phyloP scores from a whole-genome alignment of 2,888 invertebrate genomes.

The Lysandra coridon region DNA sequence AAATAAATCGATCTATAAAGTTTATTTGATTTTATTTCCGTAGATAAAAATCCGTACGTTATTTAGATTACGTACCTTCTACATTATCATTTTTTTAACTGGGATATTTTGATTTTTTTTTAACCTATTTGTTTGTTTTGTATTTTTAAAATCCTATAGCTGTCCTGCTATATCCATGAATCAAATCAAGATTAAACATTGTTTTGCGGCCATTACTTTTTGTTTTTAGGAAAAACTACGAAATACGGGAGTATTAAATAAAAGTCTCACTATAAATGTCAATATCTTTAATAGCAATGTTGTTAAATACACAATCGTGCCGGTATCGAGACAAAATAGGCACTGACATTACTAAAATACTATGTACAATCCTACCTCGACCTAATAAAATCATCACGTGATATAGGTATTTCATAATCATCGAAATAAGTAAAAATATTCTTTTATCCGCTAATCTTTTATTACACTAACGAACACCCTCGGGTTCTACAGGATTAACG shows the following conservation, averaged over 20 bases:
- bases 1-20: slow-evolving; percentile 1
- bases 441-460: slow-evolving; percentile 40
- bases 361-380: slow-evolving; percentile 31
- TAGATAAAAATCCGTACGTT: neutral
- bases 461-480: slow-evolving; percentile 40
- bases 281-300: slow-evolving; percentile 31
- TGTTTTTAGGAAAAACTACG: neutral
- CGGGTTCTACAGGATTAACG: slow-evolving; percentile 32
- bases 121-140: too few relatives aligned
- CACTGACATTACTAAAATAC: slow-evolving; percentile 27
- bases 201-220: neutral
- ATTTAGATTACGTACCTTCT: too few relatives aligned
- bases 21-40: neutral
- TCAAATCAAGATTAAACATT: too few relatives aligned
- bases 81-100: too few relatives aligned
- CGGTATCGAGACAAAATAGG: slow-evolving; percentile 30
- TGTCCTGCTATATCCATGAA: too few relatives aligned
- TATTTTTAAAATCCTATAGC: too few relatives aligned
- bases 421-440: slow-evolving; percentile 39
- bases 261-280: slow-evolving; percentile 9
- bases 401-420: slow-evolving; percentile 29
- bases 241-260: neutral
- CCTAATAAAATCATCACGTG: slow-evolving; percentile 29
- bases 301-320: slow-evolving; percentile 25
- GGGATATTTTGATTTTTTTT: too few relatives aligned